A percentile compares a stretch with the other conserved stretches of the same genome.
These are phyloP conservation scores for Rhea americana DNA, from an alignment of 2,113 vertebrate species.

Conservation along the genomic window DNA sequence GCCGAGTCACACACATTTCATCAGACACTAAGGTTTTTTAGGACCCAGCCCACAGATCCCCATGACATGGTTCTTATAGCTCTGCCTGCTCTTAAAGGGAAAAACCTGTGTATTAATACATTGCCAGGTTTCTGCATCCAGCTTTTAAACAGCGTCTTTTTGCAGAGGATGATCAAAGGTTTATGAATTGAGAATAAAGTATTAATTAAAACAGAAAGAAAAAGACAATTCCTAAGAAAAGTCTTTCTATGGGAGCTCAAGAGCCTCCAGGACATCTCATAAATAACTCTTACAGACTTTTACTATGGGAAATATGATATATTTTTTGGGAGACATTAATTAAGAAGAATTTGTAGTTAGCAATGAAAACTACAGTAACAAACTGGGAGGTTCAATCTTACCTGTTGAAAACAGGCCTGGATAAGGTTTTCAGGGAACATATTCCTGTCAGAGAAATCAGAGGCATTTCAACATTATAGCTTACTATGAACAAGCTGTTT, in stretches of 20 bases:
- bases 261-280: not conserved
- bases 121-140: not conserved
- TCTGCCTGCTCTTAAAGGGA: not conserved
- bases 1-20: not conserved
- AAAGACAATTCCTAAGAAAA: not conserved
- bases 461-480: not conserved
- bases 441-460: slow-evolving; percentile 82
- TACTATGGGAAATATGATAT: not conserved
- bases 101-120: not conserved
- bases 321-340: not conserved
- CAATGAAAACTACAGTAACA: not conserved
- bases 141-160: not conserved
- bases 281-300: not conserved
- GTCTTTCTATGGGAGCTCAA: not conserved
- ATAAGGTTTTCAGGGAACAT: slow-evolving; percentile 98
- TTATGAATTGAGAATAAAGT: not conserved
- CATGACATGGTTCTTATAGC: not conserved
- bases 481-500: not conserved
- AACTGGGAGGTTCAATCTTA: slow-evolving; percentile 59
- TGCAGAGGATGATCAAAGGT: not conserved
- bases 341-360: not conserved
- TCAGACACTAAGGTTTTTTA: not conserved
- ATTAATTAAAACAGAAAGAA: not conserved
- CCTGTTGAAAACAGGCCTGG: slow-evolving; percentile 98
- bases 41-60: not conserved